Percentiles rank a stretch among this genome's conserved stretches.
phyloP scores from a whole-genome alignment of 2,888 invertebrate genomes.

The Caenorhabditis virilis region DNA sequence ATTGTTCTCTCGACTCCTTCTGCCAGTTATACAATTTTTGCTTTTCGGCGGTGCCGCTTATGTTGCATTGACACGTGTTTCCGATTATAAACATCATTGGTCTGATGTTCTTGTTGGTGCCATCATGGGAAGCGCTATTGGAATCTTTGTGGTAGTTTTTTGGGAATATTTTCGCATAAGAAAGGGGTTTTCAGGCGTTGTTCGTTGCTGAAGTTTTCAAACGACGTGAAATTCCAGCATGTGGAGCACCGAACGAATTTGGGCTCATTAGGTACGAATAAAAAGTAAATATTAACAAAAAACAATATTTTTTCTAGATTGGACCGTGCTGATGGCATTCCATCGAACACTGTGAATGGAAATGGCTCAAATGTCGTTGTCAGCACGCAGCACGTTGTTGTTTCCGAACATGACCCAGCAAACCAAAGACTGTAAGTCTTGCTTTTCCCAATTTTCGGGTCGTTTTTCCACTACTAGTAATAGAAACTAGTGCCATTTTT shows the following conservation, averaged over 20 bases:
- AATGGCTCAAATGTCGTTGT: slow-evolving; percentile 25
- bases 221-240: slow-evolving; percentile 60
- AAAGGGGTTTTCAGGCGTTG: slow-evolving; percentile 55
- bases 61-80: slow-evolving; percentile 48
- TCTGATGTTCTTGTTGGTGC: slow-evolving; percentile 88
- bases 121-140: slow-evolving; percentile 70
- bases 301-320: background rate
- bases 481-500: background rate
- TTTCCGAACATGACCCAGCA: slow-evolving; percentile 37
- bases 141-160: slow-evolving; percentile 49
- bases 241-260: slow-evolving; percentile 37
- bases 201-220: slow-evolving; percentile 66
- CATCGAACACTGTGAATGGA: slow-evolving; percentile 27
- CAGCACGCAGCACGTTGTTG: slow-evolving; percentile 28
- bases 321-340: slow-evolving; percentile 41
- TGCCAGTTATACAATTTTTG: slow-evolving; percentile 83
- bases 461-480: background rate
- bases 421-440: slow-evolving; percentile 51
- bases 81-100: slow-evolving; percentile 86
- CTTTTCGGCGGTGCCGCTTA: slow-evolving; percentile 74
- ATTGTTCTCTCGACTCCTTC: slow-evolving; percentile 78
- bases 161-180: slow-evolving; percentile 1
- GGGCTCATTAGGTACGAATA: slow-evolving; percentile 48
- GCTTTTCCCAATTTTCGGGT: background rate
- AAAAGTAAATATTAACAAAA: background rate